Base-by-base conservation (phyloP, 92 coral and sea anemone species). In the Ricordea florida region DNA sequence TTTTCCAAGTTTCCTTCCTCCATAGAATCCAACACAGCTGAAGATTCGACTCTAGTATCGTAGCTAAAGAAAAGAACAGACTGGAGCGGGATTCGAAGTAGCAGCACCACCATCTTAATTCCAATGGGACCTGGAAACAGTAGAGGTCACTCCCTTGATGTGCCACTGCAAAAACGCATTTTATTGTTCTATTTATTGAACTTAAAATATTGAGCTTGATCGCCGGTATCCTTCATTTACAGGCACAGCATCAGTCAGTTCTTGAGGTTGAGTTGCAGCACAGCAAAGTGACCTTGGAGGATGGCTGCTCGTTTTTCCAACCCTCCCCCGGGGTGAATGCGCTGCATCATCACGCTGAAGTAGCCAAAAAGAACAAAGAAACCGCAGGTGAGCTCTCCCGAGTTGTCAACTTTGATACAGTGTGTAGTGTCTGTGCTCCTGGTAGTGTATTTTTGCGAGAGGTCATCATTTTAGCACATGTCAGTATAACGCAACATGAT, bases 281-380 rank as follows among this genome's bases (percentile, higher is more conserved):
- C 69, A 55, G 92, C 69, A 66, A 42, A 45, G 69, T 79, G 18
- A 60, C 89, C 24, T 36, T 41, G 21, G 73, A 63, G 10, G 85
- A 92, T 44, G 85, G 93, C 67, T 96, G 91, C 43, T 97, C 99
- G 16, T 72, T 55, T 55, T 89, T 96, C 79, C 87, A 63, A 29
- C 96, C 99, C 8, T 36, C 87, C 4, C 72, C 86, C 24, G 93
- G 92, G 38, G 89, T 87, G 30, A 74, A 78, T 49, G 97, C 97
- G 7, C 85, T 96, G 16, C 99, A 92, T 35, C 80, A 77, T 41
- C 97, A 96, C 38, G 97, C 97, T 1, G 47, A 71, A n/a, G 74
- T 80, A 10, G 97, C 93, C 58, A 80, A 79, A 73, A 89, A 80
- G 33, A 85, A 85, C 78, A 47, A 58, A 53, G 97, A 96, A 62